Base-by-base conservation (phyloP, 2,113 vertebrate species). In the Istiophorus platypterus region DNA sequence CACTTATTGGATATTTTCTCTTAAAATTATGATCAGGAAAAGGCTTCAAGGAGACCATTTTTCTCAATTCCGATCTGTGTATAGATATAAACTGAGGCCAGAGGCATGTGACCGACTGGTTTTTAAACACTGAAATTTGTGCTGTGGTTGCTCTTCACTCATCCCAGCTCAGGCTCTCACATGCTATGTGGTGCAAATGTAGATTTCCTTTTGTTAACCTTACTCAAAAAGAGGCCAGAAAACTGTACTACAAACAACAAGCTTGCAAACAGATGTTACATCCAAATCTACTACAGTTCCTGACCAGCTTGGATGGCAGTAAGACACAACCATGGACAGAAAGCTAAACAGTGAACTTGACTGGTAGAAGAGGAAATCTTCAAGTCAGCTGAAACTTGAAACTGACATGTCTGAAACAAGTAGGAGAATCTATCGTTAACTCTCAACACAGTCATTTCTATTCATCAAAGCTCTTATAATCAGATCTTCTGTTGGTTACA, bases 1-100 rank as follows among this genome's bases (percentile, higher is more conserved):
- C 22, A 68, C 29, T 59, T 52, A 52, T 56, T 5, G 63, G 49
- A 63, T 78, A 51, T 70, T 51, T 65, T 15, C n/a, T 76, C 27
- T 27, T 63, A 49, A 61, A 73, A 51, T 57, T 57, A 41, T 5
- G 52, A 76, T 66, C 27, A 27, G 45, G 13, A 29, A 76, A 68
- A 61, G 62, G 58, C 72, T 79, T 82, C 31, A 76, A 39, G 56
- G 52, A 45, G 45, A 64, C 41, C 3, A 24, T 26, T 56, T 56
- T 24, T 12, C 52, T 56, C n/a, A 26, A 6, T 59, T 72, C 17
- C 24, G 49, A 65, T 77, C 52, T 47, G 72, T 18, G n/a, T 26
- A 41, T 52, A 24, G 0, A 7, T 79, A 41, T 39, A 71, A 66
- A 75, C 54, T 10, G 58, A 47, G 34, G 34, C 56, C 68, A 8